Evolutionary conservation across 2,797 vertebrate genomes (phyloP).

Genomic region (Psittacula derbiana): DNA sequence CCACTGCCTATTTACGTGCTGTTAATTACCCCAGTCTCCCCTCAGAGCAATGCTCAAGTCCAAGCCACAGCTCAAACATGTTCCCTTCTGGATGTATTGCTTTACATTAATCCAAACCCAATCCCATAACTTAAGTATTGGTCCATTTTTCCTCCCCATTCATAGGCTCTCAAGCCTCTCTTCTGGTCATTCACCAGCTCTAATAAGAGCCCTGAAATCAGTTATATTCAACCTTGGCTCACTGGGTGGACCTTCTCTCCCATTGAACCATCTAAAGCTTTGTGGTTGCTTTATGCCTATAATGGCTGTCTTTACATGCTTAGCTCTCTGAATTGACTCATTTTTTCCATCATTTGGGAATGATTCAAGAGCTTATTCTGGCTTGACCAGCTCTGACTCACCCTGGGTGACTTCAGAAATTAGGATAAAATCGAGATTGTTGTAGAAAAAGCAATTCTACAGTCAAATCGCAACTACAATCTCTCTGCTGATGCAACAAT

Average conservation of each 20-base stretch:
- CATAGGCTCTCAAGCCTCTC: not conserved
- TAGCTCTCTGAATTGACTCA: not conserved
- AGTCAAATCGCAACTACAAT: not conserved
- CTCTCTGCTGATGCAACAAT: not conserved
- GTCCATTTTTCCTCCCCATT: not conserved
- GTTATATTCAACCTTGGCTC: not conserved
- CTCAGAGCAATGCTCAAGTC: not conserved
- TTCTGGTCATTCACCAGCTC: not conserved
- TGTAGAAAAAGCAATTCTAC: not conserved
- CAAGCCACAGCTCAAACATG: not conserved
- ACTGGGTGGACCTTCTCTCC: not conserved
- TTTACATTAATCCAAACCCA: not conserved
- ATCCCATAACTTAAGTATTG: not conserved
- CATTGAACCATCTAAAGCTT: not conserved
- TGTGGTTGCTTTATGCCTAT: not conserved
- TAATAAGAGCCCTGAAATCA: not conserved
- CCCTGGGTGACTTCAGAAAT: not conserved
- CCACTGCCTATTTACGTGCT: not conserved
- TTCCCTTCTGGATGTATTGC: not conserved
- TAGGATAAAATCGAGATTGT: not conserved
- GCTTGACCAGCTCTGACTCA: constrained; percentile 32
- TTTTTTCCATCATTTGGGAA: not conserved
- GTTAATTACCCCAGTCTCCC: not conserved
- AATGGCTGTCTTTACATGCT: not conserved
- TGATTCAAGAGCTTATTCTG: constrained; percentile 16